Evolutionary conservation across 2,888 invertebrate species (phyloP).

Genomic region (Xanthia icteritia): DNA sequence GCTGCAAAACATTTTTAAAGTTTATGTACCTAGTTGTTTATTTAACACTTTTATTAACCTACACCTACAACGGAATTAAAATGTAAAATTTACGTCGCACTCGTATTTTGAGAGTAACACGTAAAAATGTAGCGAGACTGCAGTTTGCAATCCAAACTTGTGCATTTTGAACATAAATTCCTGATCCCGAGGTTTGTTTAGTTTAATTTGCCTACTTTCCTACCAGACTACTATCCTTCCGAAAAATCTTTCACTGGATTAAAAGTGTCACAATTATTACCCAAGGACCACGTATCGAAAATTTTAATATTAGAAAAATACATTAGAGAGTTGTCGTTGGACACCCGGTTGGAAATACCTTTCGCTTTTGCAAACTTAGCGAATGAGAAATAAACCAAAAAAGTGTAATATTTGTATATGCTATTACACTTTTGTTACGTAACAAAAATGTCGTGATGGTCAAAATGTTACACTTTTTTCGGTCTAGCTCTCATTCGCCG

Average conservation of each 20-base stretch:
- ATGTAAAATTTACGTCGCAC: slow-evolving; percentile 50
- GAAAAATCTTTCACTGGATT: background rate
- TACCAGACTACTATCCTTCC: background rate
- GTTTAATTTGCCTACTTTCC: slow-evolving; percentile 15
- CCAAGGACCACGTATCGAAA: too few species aligned
- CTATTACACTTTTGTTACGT: too few species aligned
- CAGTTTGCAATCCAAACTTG: slow-evolving; percentile 66
- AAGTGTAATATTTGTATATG: too few species aligned
- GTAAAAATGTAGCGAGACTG: slow-evolving; percentile 59
- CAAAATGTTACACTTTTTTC: too few species aligned
- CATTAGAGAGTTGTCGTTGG: too few species aligned
- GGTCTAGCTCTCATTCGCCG: too few species aligned
- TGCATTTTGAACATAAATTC: slow-evolving; percentile 66
- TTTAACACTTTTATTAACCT: slow-evolving; percentile 26
- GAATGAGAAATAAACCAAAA: too few species aligned
- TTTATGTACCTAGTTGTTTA: slow-evolving; percentile 41
- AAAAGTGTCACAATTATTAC: background rate
- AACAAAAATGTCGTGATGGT: too few species aligned
- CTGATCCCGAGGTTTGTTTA: slow-evolving; percentile 60
- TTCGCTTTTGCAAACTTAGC: too few species aligned
- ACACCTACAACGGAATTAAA: slow-evolving; percentile 54
- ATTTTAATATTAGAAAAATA: background rate
- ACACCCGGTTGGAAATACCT: too few species aligned
- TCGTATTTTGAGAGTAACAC: slow-evolving; percentile 37
- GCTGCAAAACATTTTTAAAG: slow-evolving; percentile 40